Evolutionary conservation across 2,113 vertebrate genomes (phyloP).

Genomic region (Ophiodon elongatus): DNA sequence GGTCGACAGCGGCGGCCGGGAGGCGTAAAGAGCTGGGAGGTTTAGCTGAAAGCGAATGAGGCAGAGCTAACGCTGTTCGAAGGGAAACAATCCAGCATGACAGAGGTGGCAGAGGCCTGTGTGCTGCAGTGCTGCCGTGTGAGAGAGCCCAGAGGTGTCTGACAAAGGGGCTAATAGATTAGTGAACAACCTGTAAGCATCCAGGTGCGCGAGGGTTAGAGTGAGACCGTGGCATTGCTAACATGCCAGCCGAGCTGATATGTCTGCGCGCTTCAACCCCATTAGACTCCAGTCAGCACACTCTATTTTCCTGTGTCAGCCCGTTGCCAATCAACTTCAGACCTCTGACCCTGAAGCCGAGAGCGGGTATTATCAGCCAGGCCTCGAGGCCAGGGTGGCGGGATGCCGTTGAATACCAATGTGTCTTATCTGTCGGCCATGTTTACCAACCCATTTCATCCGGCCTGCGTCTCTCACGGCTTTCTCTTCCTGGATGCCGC

Average conservation of each 20-base stretch:
- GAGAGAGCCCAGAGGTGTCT: slow-evolving; percentile 39
- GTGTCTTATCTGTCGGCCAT: slow-evolving; percentile 61
- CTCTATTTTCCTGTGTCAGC: slow-evolving; percentile 70
- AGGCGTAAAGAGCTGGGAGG: slow-evolving; percentile 58
- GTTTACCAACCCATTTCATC: slow-evolving; percentile 58
- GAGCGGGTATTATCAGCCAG: slow-evolving; percentile 61
- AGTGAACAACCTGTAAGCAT: slow-evolving; percentile 63
- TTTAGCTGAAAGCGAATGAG: slow-evolving; percentile 63
- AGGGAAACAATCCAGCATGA: slow-evolving; percentile 65
- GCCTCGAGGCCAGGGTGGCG: slow-evolving; percentile 29
- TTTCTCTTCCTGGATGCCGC: slow-evolving; percentile 16
- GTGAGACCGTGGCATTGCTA: slow-evolving; percentile 36
- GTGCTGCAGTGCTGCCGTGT: slow-evolving; percentile 37
- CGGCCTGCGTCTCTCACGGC: slow-evolving; percentile 27
- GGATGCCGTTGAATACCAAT: slow-evolving; percentile 73
- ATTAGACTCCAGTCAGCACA: slow-evolving; percentile 72
- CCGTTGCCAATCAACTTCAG: slow-evolving; percentile 74
- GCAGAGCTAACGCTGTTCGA: slow-evolving; percentile 48
- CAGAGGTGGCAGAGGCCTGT: slow-evolving; percentile 28
- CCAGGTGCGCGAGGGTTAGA: slow-evolving; percentile 15
- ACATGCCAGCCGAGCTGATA: slow-evolving; percentile 44
- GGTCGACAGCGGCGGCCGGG: slow-evolving; percentile 34
- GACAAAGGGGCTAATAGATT: slow-evolving; percentile 67
- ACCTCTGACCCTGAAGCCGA: slow-evolving; percentile 71
- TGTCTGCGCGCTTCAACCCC: slow-evolving; percentile 40